Conservation (phyloP, 2,888 invertebrate genomes). For the Cremastobaeus sp. region DNA sequence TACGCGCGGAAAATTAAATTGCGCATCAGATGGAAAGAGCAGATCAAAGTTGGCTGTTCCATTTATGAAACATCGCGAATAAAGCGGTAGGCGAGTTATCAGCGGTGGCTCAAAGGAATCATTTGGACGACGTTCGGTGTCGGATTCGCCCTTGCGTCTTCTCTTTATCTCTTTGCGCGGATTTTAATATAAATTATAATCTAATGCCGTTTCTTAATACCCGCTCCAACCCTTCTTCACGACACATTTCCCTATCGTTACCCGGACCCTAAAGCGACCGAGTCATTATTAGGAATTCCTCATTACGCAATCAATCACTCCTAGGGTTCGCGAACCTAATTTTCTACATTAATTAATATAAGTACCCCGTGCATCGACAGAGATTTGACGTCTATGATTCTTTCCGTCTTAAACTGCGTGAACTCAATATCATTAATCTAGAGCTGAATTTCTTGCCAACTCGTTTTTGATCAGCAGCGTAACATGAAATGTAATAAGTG, state of each 20-base stretch:
- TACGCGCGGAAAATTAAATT: no score
- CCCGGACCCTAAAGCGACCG: constrained; percentile 66
- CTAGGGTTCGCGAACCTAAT: constrained; percentile 72
- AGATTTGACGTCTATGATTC: constrained; percentile 48
- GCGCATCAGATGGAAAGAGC: constrained; percentile 1
- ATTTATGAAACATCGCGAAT: constrained; percentile 46
- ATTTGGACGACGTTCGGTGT: constrained; percentile 64
- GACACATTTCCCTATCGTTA: constrained; percentile 58
- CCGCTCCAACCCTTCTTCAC: constrained; percentile 64
- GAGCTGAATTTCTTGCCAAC: constrained; percentile 6
- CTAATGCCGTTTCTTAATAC: constrained; percentile 78
- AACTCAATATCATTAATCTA: constrained; percentile 18
- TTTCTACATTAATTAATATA: constrained; percentile 76
- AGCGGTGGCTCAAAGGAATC: constrained; percentile 72
- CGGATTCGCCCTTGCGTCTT: constrained; percentile 63
- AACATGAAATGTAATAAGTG: no score
- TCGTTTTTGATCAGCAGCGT: no score
- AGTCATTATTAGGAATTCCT: constrained; percentile 77
- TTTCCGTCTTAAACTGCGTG: constrained; percentile 15
- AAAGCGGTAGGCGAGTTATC: constrained; percentile 63
- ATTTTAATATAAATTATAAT: constrained; percentile 79
- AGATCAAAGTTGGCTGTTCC: constrained; percentile 36
- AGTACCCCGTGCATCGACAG: constrained; percentile 61
- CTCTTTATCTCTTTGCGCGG: constrained; percentile 77
- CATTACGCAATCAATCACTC: constrained; percentile 77